A percentile compares a stretch with the other conserved stretches of the same genome.
Evolutionary conservation across 2,113 vertebrate species (phyloP).

Genomic region (Amblyornis subalaris): DNA sequence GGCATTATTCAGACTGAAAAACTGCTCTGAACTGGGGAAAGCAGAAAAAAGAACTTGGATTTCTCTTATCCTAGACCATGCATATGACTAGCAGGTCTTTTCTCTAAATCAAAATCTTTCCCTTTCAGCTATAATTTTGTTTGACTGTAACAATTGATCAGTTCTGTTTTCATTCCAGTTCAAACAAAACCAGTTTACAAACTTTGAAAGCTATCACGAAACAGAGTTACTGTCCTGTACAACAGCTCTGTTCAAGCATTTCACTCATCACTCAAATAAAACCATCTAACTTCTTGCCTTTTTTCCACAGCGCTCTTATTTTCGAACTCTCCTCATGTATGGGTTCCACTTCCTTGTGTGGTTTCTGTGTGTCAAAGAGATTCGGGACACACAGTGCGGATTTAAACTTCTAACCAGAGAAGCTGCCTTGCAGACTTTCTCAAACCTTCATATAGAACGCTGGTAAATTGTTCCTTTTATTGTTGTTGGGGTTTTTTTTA

Average conservation of each 20-base stretch:
- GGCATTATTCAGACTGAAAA: background rate
- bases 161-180: background rate
- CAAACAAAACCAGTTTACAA: background rate
- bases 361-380: constrained; percentile 92
- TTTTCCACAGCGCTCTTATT: constrained; percentile 86
- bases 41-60: background rate
- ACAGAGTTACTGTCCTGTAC: background rate
- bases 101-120: background rate
- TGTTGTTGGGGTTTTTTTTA: background rate
- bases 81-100: background rate
- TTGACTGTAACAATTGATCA: background rate
- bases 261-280: background rate
- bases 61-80: background rate
- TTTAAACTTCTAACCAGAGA: constrained; percentile 94
- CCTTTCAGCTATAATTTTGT: background rate
- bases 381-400: constrained; percentile 92
- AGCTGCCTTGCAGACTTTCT: constrained; percentile 87
- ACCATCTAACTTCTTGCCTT: constrained; percentile 29
- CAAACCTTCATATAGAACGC: constrained; percentile 88
- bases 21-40: background rate
- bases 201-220: background rate
- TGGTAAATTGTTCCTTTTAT: constrained; percentile 75
- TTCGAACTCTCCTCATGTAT: constrained; percentile 92
- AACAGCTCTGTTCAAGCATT: background rate
- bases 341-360: constrained; percentile 98